Evolutionary conservation across 2,888 invertebrate genomes (phyloP).

Genomic region (Crepidodera aurea): DNA sequence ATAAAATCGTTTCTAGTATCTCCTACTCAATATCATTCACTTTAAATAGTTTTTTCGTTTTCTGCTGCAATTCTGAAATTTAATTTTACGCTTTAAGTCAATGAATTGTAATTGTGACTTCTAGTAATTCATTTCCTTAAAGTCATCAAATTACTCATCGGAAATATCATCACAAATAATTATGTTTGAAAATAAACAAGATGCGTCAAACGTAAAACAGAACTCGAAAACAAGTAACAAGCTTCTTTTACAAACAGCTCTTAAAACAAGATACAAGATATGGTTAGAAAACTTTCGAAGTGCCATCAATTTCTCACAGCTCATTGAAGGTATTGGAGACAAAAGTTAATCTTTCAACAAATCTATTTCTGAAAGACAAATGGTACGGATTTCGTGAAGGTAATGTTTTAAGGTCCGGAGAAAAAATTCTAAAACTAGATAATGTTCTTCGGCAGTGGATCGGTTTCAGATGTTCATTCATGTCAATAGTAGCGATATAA

Average conservation of each 20-base stretch:
- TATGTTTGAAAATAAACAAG: background rate
- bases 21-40: too few relatives aligned
- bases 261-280: conserved; percentile 8
- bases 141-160: too few relatives aligned
- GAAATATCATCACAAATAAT: too few relatives aligned
- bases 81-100: too few relatives aligned
- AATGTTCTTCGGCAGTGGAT: conserved; percentile 43
- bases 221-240: conserved; percentile 9
- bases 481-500: conserved; percentile 48
- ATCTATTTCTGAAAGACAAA: conserved; percentile 31
- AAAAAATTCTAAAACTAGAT: conserved; percentile 42
- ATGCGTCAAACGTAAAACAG: background rate
- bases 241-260: conserved; percentile 6
- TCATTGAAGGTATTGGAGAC: conserved; percentile 17
- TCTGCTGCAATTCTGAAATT: too few relatives aligned
- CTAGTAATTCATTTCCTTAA: too few relatives aligned
- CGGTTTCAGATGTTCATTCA: conserved; percentile 50
- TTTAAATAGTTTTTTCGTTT: too few relatives aligned
- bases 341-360: conserved; percentile 24
- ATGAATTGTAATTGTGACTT: too few relatives aligned
- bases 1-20: too few relatives aligned
- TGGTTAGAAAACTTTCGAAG: conserved; percentile 7
- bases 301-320: conserved; percentile 22
- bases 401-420: conserved; percentile 23
- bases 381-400: conserved; percentile 26